Percentiles rank a stretch among this genome's conserved stretches.
These are phyloP conservation scores for Rhagium mordax DNA, from an alignment of 2,888 invertebrate genomes.

Conservation along the genomic window DNA sequence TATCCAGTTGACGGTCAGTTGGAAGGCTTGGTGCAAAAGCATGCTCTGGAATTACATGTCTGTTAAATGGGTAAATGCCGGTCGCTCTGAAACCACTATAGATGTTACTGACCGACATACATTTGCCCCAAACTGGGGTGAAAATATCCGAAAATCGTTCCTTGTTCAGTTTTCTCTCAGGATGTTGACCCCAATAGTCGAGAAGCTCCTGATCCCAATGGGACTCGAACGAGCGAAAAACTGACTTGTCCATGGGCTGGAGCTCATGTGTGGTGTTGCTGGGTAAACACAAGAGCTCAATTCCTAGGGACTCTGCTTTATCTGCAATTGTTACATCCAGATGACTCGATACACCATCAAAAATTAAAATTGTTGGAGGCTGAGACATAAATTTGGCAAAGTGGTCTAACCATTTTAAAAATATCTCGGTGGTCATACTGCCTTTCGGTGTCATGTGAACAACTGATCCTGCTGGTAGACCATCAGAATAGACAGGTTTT, in stretches of 20 bases:
- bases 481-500: conserved; percentile 35
- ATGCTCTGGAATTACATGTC: not conserved
- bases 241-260: conserved; percentile 62
- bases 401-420: conserved; percentile 54
- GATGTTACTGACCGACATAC: not conserved
- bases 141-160: conserved; percentile 59
- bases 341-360: no score
- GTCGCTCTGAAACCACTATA: not conserved
- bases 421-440: no score
- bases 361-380: no score
- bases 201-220: conserved; percentile 61
- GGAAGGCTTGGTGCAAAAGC: not conserved
- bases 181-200: conserved; percentile 54
- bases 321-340: conserved; percentile 58
- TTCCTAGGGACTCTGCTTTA: conserved; percentile 54
- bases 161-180: conserved; percentile 56
- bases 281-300: conserved; percentile 61
- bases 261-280: conserved; percentile 61
- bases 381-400: conserved; percentile 51
- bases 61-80: not conserved
- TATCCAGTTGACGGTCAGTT: not conserved
- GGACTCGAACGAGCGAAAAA: conserved; percentile 59
- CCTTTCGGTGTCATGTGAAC: conserved; percentile 53
- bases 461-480: conserved; percentile 40
- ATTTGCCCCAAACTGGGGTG: no score